Evolutionary conservation across 2,888 invertebrate genomes (phyloP).

Genomic region (Frankliniella intonsa): DNA sequence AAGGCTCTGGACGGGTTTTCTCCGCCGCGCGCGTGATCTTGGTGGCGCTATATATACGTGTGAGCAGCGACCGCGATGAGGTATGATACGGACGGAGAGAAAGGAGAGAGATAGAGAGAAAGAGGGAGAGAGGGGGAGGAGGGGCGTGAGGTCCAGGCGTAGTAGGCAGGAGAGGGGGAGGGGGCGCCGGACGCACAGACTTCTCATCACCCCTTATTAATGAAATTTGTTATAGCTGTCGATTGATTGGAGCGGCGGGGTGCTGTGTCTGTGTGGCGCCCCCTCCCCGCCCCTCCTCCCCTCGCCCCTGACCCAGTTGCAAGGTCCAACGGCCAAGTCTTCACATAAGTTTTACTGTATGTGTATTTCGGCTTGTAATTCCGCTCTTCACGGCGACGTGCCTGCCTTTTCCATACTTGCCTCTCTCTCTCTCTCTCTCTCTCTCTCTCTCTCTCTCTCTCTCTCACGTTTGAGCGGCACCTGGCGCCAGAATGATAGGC

Average conservation of each 20-base stretch:
- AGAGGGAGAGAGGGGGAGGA: neutral
- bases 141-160: neutral
- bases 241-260: conserved; percentile 2
- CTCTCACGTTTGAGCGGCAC: too few relatives aligned
- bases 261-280: neutral
- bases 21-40: too few relatives aligned
- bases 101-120: neutral
- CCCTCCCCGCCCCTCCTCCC: neutral
- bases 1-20: too few relatives aligned
- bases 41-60: too few relatives aligned
- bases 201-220: conserved; percentile 23
- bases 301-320: neutral
- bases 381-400: neutral
- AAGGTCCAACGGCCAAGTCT: neutral
- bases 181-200: neutral
- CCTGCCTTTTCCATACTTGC: too few relatives aligned
- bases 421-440: too few relatives aligned
- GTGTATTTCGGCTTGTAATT: too few relatives aligned
- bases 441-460: neutral
- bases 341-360: too few relatives aligned
- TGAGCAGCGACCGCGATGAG: too few relatives aligned
- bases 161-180: neutral
- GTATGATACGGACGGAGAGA: too few relatives aligned
- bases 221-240: conserved; percentile 20
- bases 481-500: too few relatives aligned